phyloP scores from a whole-genome alignment of 1,140 invertebrate species.

The Conus betulinus region DNA sequence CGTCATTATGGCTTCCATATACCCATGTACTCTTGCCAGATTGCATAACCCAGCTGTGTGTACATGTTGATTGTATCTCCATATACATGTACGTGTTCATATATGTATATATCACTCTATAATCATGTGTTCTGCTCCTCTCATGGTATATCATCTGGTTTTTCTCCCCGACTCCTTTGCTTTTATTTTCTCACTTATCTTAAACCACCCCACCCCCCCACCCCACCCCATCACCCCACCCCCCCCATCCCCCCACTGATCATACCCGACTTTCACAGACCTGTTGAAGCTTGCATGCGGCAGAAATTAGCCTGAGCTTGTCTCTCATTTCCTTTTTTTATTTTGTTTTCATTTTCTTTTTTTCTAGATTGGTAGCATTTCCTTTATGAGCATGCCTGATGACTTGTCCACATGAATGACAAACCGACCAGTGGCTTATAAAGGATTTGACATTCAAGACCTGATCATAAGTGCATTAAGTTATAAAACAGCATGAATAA shows the following conservation, averaged over 20 bases:
- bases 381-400: neutral
- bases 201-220: neutral
- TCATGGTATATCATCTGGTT: neutral
- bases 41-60: neutral
- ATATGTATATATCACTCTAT: too few species aligned
- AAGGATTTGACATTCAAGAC: too few species aligned
- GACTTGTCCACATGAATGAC: neutral
- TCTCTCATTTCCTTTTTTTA: neutral
- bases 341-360: neutral
- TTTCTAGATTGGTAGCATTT: too few species aligned
- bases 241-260: neutral
- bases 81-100: neutral
- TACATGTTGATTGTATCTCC: neutral
- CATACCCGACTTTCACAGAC: neutral
- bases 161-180: neutral
- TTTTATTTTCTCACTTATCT: neutral
- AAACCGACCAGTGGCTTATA: neutral
- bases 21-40: neutral
- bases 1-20: slow-evolving; percentile 13
- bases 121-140: neutral
- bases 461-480: too few species aligned
- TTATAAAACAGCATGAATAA: too few species aligned
- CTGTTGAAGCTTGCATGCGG: neutral
- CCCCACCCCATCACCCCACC: neutral
- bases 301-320: neutral